Base-by-base conservation (phyloP, 2,797 vertebrate species). In the Nyctibius grandis region DNA sequence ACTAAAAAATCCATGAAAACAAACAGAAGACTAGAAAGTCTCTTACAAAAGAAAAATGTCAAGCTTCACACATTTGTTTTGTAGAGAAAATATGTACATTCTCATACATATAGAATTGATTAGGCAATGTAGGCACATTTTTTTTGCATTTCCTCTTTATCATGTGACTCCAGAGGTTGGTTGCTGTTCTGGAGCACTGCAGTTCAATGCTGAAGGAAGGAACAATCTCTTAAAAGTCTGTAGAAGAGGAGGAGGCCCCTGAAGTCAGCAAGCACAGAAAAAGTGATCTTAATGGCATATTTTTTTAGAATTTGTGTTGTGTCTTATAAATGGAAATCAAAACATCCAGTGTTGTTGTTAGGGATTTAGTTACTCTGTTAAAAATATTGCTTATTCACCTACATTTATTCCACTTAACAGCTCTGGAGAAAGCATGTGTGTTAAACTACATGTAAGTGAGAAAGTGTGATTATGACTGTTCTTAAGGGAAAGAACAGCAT, bases 111-210 rank as follows among this genome's bases (percentile, higher is more conserved):
- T 10, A 64, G 33, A 74, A n/a, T 19, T 69, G 20, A 42, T 47
- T 44, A n/a, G n/a, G n/a, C n/a, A n/a, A n/a, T n/a, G n/a, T n/a
- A 59, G 34, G 68, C 1, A 11, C 7, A 11, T 2, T 0, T 13
- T 48, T 19, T 50, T 60, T 40, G 1, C 7, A 11, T 72, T 89
- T 76, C 3, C 28, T 61, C 59, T 78, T 77, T 77, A 64, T 81
- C 21, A 9, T 16, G 12, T 67, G 44, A 19, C 56, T 63, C 8
- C 11, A 48, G 60, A 67, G 15, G 7, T 6, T 61, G 44, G 22
- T 11, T 53, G 18, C 47, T 65, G 10, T 70, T 81, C 47, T 69
- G 64, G 33, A 48, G 23, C 40, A 38, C 31, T 22, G 36, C 10
- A 33, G 4, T 63, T 64, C 29, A 23, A 3, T 59, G 28, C 22